These are phyloP conservation scores for Julus scanicus DNA, from an alignment of 2,888 invertebrate genomes.

Conservation along the genomic window DNA sequence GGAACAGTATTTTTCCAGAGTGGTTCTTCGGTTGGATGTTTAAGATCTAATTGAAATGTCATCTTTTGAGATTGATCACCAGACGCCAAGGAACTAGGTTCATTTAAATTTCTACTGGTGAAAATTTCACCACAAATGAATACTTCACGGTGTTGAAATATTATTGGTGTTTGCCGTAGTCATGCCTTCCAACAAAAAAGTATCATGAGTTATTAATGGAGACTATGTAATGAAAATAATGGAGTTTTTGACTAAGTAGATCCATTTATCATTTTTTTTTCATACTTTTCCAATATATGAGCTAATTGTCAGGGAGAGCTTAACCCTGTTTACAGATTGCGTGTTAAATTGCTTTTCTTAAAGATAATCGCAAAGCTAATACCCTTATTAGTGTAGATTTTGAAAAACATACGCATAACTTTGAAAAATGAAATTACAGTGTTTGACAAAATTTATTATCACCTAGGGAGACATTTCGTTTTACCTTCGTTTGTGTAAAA, in stretches of 20 bases:
- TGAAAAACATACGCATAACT: background rate
- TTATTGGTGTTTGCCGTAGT: background rate
- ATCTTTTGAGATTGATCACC: conserved; percentile 21
- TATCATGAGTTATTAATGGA: conserved; percentile 19
- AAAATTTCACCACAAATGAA: background rate
- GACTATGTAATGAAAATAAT: conserved; percentile 2
- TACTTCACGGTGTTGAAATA: background rate
- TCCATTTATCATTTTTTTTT: background rate
- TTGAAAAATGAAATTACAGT: background rate
- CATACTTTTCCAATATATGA: background rate
- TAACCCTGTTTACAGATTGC: conserved; percentile 2
- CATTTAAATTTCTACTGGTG: background rate
- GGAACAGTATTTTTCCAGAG: background rate
- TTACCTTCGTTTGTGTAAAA: no score
- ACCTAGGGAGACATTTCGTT: no score
- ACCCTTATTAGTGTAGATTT: background rate
- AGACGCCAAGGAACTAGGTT: background rate
- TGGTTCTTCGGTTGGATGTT: background rate
- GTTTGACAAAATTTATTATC: background rate
- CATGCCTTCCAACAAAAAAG: background rate
- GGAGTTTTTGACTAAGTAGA: conserved; percentile 6
- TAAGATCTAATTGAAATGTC: background rate
- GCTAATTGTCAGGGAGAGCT: background rate
- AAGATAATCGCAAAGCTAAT: no score
- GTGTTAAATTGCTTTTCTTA: background rate